phyloP scores from a whole-genome alignment of 2,113 vertebrate genomes.

The Cervus canadensis region DNA sequence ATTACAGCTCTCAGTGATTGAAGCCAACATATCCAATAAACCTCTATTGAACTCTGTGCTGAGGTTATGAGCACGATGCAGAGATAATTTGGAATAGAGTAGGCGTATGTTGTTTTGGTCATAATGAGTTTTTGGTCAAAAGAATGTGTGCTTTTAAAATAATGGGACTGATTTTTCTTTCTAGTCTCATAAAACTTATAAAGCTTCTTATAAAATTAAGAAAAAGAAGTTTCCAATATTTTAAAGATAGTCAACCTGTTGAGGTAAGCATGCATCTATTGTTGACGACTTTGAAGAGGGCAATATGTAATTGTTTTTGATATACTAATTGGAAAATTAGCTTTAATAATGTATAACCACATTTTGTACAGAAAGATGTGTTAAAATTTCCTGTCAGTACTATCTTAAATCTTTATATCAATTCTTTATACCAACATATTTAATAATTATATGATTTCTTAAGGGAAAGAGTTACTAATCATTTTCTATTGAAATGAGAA shows the following conservation, averaged over 20 bases:
- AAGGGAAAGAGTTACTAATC: neutral
- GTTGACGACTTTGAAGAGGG: neutral
- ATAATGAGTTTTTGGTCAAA: conserved; percentile 29
- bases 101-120: conserved; percentile 3
- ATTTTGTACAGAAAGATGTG: neutral
- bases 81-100: conserved; percentile 10
- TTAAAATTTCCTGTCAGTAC: neutral
- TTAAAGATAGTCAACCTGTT: neutral
- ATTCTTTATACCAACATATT: neutral
- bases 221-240: neutral
- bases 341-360: neutral
- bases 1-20: conserved; percentile 6
- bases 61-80: neutral
- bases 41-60: conserved; percentile 24
- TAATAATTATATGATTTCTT: conserved; percentile 39
- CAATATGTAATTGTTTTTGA: neutral
- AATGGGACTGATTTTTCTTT: neutral
- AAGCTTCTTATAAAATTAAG: conserved; percentile 33
- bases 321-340: neutral
- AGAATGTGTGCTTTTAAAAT: conserved; percentile 20
- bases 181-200: conserved; percentile 18
- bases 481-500: conserved; percentile 21
- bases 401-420: neutral
- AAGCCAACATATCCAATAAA: conserved; percentile 48
- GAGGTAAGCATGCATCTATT: neutral